Evolutionary conservation across 92 coral and sea anemone genomes (phyloP).

Genomic region (Virgularia gustaviana): DNA sequence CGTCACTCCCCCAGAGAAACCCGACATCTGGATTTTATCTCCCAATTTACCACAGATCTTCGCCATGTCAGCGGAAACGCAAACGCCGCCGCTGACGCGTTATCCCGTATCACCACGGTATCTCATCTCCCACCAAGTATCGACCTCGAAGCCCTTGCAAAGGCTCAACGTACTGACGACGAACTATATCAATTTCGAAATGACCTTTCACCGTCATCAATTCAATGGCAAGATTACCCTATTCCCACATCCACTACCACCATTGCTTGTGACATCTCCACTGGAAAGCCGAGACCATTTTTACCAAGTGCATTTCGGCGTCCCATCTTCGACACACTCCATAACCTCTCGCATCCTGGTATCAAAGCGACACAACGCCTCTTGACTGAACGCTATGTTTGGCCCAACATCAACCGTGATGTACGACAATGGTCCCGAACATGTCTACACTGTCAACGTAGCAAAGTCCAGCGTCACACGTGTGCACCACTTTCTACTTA

Average conservation of each 20-base stretch:
- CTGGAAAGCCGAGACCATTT: slow-evolving; percentile 19
- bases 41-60: slow-evolving; percentile 12
- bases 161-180: too few species aligned
- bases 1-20: slow-evolving; percentile 11
- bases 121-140: not conserved
- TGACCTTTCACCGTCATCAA: not conserved
- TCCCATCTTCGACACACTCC: slow-evolving; percentile 2
- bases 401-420: slow-evolving; percentile 14
- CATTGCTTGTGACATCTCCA: not conserved
- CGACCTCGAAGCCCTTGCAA: not conserved
- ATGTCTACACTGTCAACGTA: slow-evolving; percentile 18
- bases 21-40: not conserved
- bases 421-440: slow-evolving; percentile 3
- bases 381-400: not conserved
- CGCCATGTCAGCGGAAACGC: not conserved
- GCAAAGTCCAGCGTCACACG: slow-evolving; percentile 13
- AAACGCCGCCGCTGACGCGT: slow-evolving; percentile 4
- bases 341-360: slow-evolving; percentile 20
- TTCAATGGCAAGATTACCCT: too few species aligned
- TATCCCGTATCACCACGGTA: not conserved
- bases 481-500: not conserved
- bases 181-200: not conserved
- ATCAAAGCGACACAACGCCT: slow-evolving; percentile 1
- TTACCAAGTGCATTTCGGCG: slow-evolving; percentile 16
- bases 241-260: not conserved